Base-by-base conservation (phyloP, 2,113 vertebrate genomes). In the Dryoscopus gambensis region DNA sequence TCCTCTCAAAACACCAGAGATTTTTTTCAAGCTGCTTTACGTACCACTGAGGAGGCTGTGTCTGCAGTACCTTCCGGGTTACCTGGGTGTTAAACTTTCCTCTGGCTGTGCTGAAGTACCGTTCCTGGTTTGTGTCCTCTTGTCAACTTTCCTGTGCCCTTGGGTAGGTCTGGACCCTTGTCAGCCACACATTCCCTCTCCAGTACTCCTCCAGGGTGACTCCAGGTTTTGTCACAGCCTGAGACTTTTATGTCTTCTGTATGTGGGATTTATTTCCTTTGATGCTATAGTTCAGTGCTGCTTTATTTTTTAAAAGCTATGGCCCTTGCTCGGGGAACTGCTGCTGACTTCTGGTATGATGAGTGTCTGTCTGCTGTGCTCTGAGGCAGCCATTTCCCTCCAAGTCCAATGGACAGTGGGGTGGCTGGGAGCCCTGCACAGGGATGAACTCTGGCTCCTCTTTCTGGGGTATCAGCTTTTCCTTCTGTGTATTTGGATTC, bases 391-490 rank as follows among this genome's bases (percentile, higher is more conserved):
- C 74, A 19, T 75, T 84, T 84, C 77, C 77, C 64, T 75, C 5
- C 28, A 39, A 11, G 77, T 55, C 64, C 46, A 14, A 2, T 18
- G 76, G 63, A 17, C 11, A 7, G 13, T 0, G 0, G 49, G 35
- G 57, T 80, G 67, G 44, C 87, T 67, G 94, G 53, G 64, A 93
- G 76, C 67, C 59, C 42, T 83, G 83, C 67, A 31, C 70, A 35
- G 25, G 3, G 7, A 74, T 95, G 87, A 71, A 75, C 25, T 87
- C 40, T 44, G 31, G 17, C 56, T 87, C 60, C n/a, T 55, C 46
- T 87, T 87, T 56, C 64, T 60, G 35, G 30, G 49, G 6, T 90
- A 74, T 90, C 69, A 78, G 79, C 27, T 87, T 91, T 89, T 74
- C 42, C 15, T 94, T 67, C 44, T 64, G 27, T 55, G 4, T 70